Percentiles rank a stretch among this genome's conserved stretches.
Conservation (phyloP, 2,888 invertebrate genomes). For the Lathronympha strigana region DNA sequence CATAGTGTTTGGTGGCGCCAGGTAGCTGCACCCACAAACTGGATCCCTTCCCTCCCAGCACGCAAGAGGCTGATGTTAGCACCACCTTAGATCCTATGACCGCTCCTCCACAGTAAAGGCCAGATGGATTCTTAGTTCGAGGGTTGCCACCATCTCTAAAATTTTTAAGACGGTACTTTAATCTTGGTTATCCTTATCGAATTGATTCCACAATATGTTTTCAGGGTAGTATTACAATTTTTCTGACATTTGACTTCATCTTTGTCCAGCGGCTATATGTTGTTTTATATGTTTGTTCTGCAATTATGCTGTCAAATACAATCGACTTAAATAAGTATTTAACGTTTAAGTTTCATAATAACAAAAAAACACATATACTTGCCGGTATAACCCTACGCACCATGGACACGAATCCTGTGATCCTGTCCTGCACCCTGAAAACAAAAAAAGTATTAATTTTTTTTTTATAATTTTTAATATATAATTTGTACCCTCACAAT, state of each 20-base stretch:
- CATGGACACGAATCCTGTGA: slow-evolving; percentile 25
- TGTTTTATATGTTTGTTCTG: too few relatives aligned
- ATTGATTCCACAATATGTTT: too few relatives aligned
- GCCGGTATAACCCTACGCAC: slow-evolving; percentile 29
- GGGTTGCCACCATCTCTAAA: slow-evolving; percentile 31
- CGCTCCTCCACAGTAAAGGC: slow-evolving; percentile 32
- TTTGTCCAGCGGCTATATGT: too few relatives aligned
- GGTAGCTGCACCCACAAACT: slow-evolving; percentile 33
- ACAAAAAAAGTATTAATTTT: background rate
- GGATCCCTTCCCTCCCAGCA: background rate
- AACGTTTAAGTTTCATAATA: background rate
- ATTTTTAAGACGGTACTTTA: background rate
- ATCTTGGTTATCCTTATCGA: too few relatives aligned
- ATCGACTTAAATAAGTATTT: too few relatives aligned
- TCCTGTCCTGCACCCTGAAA: slow-evolving; percentile 26
- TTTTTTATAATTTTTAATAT: too few relatives aligned
- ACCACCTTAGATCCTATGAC: slow-evolving; percentile 24
- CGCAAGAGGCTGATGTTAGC: slow-evolving; percentile 31
- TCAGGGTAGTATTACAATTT: too few relatives aligned
- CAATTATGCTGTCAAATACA: too few relatives aligned
- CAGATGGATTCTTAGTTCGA: slow-evolving; percentile 13
- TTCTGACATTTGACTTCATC: too few relatives aligned
- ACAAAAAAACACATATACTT: background rate
- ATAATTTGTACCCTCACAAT: too few relatives aligned
- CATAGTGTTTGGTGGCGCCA: slow-evolving; percentile 10